These are phyloP conservation scores for Corythornis vintsioides DNA, from an alignment of 2,113 vertebrate genomes.

Conservation along the genomic window DNA sequence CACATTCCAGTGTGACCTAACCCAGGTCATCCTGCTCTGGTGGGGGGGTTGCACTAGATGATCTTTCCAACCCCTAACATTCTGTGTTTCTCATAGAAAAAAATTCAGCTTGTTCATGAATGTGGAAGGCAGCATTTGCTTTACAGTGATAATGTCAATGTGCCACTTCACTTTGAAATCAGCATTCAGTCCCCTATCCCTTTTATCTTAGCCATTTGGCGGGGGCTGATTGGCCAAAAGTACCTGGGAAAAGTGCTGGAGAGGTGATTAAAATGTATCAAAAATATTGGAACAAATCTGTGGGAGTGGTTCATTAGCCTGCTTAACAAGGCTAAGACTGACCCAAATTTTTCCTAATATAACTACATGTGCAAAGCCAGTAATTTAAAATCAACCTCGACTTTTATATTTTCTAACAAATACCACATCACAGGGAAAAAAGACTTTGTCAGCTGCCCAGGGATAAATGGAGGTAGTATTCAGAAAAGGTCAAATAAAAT, in stretches of 20 bases:
- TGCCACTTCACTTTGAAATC: neutral
- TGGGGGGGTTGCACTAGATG: too few relatives aligned
- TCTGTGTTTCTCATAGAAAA: neutral
- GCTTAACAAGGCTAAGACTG: neutral
- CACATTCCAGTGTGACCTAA: too few relatives aligned
- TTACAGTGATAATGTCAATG: neutral
- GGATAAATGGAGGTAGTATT: constrained; percentile 32
- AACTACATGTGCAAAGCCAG: neutral
- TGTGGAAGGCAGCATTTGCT: fast-evolving
- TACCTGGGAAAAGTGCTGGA: neutral
- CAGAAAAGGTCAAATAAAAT: constrained; percentile 58
- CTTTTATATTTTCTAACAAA: constrained; percentile 33
- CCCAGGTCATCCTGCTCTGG: too few relatives aligned
- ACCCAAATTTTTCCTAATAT: neutral
- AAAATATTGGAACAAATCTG: neutral
- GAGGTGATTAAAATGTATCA: neutral
- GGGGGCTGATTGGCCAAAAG: neutral
- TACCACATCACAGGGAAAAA: neutral
- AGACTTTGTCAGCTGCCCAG: constrained; percentile 8
- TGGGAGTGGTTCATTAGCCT: neutral
- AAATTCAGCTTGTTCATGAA: neutral
- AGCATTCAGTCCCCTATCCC: neutral
- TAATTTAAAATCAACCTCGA: constrained; percentile 14
- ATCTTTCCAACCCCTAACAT: too few relatives aligned
- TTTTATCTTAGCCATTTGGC: neutral